These are phyloP conservation scores for Trachelus tabidus DNA, from an alignment of 2,888 invertebrate species.

Conservation along the genomic window DNA sequence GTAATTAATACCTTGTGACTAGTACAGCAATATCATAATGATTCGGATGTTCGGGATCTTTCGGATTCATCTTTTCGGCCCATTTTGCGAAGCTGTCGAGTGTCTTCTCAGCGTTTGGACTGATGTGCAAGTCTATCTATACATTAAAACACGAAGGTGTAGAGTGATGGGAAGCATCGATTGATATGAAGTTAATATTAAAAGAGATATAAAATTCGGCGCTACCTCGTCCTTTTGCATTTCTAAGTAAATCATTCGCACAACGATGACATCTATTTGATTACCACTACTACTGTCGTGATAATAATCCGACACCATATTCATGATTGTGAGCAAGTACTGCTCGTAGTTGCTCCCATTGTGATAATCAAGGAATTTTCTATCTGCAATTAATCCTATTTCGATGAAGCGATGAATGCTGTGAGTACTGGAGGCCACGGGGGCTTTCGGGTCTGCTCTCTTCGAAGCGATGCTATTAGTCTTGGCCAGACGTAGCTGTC, in stretches of 20 bases:
- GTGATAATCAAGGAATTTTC: constrained; percentile 87
- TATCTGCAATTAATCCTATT: constrained; percentile 86
- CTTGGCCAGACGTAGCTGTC: constrained; percentile 51
- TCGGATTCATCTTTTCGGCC: constrained; percentile 76
- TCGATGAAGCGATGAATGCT: constrained; percentile 84
- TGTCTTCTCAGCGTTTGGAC: constrained; percentile 69
- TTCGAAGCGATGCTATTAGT: constrained; percentile 19
- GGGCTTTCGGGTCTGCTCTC: constrained; percentile 43
- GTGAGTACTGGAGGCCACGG: constrained; percentile 71
- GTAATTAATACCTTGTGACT: constrained; percentile 77
- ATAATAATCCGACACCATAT: constrained; percentile 86
- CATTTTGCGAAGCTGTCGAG: constrained; percentile 75
- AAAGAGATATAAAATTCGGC: constrained; percentile 72
- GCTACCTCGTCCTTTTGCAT: constrained; percentile 69
- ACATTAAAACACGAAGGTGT: not conserved
- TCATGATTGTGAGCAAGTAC: constrained; percentile 90
- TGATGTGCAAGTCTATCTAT: constrained; percentile 67
- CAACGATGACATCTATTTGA: constrained; percentile 87
- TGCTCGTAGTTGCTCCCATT: constrained; percentile 81
- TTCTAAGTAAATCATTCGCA: constrained; percentile 82
- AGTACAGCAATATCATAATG: constrained; percentile 90
- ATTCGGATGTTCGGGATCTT: constrained; percentile 81
- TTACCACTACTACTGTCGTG: constrained; percentile 89
- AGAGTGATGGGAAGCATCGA: not conserved
- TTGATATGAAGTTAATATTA: not conserved